Conservation (phyloP, 35 echinoderm and acorn worm species). For the Stichopus chloronotus region DNA sequence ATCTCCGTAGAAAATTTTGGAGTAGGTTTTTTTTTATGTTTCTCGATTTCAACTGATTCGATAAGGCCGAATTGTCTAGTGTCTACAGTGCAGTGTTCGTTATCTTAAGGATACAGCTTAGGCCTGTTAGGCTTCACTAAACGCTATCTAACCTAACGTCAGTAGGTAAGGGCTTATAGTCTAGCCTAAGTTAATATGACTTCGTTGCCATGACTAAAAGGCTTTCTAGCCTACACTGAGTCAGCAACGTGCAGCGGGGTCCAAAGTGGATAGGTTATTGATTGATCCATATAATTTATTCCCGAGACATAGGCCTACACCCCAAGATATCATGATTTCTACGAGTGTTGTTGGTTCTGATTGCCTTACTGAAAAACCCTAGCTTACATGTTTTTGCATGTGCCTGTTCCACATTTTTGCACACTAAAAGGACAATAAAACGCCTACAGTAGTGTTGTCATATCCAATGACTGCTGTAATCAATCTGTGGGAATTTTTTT, state of each 20-base stretch:
- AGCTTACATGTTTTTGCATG: not conserved
- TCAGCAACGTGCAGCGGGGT: not conserved
- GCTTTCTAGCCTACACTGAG: not conserved
- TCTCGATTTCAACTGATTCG: slow-evolving; percentile 5
- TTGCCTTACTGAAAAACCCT: not conserved
- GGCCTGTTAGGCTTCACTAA: not conserved
- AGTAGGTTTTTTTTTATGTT: not conserved
- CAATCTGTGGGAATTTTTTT: no score
- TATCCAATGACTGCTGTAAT: not conserved
- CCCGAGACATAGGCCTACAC: not conserved
- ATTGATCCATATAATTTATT: not conserved
- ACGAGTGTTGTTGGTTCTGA: not conserved
- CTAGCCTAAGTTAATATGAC: not conserved
- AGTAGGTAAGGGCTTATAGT: not conserved
- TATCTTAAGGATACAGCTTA: not conserved
- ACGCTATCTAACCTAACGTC: not conserved
- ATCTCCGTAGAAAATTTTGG: not conserved
- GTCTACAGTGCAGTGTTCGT: not conserved
- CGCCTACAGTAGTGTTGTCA: not conserved
- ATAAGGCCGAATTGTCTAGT: not conserved
- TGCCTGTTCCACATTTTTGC: not conserved
- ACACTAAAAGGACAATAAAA: not conserved
- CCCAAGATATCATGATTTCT: slow-evolving; percentile 4
- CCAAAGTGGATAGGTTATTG: not conserved
- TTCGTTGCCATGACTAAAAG: not conserved